Conservation (phyloP, 2,113 vertebrate species). For the Cebidichthys violaceus region DNA sequence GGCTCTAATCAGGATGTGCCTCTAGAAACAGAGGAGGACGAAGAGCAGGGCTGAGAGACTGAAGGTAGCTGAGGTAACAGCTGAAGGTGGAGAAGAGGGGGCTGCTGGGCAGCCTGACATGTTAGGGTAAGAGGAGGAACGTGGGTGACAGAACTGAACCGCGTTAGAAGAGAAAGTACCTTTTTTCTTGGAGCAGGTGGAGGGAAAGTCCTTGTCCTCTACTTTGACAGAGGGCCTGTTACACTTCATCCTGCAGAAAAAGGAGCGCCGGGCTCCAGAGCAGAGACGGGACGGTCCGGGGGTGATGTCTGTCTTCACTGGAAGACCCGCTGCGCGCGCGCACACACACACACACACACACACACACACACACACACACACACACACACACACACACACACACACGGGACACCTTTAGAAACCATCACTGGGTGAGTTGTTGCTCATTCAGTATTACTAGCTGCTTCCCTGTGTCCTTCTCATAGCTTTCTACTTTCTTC, state of each 20-base stretch:
- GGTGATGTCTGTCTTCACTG: conserved; percentile 97
- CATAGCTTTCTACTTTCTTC: background rate
- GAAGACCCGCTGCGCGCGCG: conserved; percentile 90
- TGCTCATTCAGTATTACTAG: background rate
- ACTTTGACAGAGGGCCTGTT: conserved; percentile 97
- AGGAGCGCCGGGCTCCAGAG: conserved; percentile 95
- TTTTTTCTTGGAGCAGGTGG: conserved; percentile 99
- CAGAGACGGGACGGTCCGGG: conserved; percentile 95
- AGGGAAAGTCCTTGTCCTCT: conserved; percentile 97
- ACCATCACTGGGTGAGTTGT: background rate
- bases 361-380: conserved; percentile 12
- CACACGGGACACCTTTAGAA: background rate
- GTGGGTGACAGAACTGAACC: background rate
- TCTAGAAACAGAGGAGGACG: too few species aligned
- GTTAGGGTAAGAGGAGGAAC: background rate
- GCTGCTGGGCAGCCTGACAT: too few species aligned
- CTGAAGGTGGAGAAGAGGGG: background rate
- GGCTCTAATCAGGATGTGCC: background rate
- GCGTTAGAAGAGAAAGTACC: conserved; percentile 77
- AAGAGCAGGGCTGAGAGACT: background rate
- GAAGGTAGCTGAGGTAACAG: background rate
- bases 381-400: background rate
- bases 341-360: conserved; percentile 6
- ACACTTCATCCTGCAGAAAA: conserved; percentile 99
- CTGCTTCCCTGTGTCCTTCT: background rate